These are phyloP conservation scores for Gymnopithys bicolor DNA, from an alignment of 2,797 vertebrate species.

Conservation along the genomic window DNA sequence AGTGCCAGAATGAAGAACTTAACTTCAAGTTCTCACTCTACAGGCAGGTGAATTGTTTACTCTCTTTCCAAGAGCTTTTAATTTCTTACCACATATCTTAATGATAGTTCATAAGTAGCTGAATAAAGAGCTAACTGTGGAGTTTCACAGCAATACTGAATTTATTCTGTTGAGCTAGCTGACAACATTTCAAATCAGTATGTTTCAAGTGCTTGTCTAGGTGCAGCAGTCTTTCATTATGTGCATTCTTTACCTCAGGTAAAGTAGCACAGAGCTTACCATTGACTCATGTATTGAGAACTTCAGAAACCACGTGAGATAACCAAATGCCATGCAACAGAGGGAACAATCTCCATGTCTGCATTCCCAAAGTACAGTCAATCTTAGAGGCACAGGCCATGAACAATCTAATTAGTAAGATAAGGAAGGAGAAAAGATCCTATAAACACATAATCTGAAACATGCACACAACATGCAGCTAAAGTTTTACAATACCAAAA, in stretches of 20 bases:
- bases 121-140: background rate
- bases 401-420: constrained; percentile 38
- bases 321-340: background rate
- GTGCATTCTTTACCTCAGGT: background rate
- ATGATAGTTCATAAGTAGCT: background rate
- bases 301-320: background rate
- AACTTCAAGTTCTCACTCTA: background rate
- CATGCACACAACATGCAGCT: background rate
- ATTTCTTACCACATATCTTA: background rate
- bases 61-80: background rate
- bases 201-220: background rate
- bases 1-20: background rate
- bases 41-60: background rate
- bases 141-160: background rate
- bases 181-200: background rate
- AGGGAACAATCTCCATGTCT: background rate
- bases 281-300: background rate
- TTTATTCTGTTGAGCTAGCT: background rate
- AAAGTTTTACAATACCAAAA: background rate
- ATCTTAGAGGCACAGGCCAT: background rate
- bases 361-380: background rate
- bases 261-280: background rate
- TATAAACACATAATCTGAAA: background rate
- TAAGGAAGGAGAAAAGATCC: background rate
- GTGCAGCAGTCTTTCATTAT: background rate